These are phyloP conservation scores for Blera fallax DNA, from an alignment of 2,888 invertebrate genomes.

Conservation along the genomic window DNA sequence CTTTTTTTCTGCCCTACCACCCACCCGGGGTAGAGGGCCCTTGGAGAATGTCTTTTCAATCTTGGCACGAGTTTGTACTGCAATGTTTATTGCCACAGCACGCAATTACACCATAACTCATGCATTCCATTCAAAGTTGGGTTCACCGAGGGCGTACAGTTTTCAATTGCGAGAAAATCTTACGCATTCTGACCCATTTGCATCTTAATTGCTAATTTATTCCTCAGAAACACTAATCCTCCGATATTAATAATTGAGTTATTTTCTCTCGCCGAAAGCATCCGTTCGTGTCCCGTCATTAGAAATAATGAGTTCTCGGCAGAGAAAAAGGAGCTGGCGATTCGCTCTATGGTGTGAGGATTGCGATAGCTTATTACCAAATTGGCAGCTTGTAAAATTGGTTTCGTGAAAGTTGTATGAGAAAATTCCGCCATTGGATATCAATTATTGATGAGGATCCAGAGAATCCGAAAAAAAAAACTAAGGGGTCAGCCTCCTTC, in stretches of 20 bases:
- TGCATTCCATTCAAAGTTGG: not conserved
- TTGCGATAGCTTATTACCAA: constrained; percentile 3
- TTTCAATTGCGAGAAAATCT: not conserved
- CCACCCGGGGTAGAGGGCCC: not conserved
- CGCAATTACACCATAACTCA: constrained; percentile 1
- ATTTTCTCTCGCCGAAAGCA: constrained; percentile 27
- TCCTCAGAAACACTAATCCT: constrained; percentile 30
- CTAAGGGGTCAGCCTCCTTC: not conserved
- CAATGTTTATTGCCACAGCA: constrained; percentile 1
- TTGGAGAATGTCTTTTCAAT: not conserved
- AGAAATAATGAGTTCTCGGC: constrained; percentile 17
- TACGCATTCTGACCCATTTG: constrained; percentile 47
- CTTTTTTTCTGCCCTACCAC: too few relatives aligned
- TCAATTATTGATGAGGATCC: constrained; percentile 49
- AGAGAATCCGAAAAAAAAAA: constrained; percentile 12
- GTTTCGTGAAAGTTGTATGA: not conserved
- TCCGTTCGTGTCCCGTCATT: constrained; percentile 1
- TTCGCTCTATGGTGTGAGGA: not conserved
- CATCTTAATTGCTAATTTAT: constrained; percentile 70
- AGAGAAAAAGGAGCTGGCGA: not conserved
- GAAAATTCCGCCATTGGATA: constrained; percentile 7
- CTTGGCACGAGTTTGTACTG: not conserved
- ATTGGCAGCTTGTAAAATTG: constrained; percentile 9
- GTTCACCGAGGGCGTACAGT: not conserved
- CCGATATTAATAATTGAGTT: constrained; percentile 64